These are phyloP conservation scores for Schlechtendalia chinensis DNA, from an alignment of 1,140 invertebrate species.

Conservation along the genomic window DNA sequence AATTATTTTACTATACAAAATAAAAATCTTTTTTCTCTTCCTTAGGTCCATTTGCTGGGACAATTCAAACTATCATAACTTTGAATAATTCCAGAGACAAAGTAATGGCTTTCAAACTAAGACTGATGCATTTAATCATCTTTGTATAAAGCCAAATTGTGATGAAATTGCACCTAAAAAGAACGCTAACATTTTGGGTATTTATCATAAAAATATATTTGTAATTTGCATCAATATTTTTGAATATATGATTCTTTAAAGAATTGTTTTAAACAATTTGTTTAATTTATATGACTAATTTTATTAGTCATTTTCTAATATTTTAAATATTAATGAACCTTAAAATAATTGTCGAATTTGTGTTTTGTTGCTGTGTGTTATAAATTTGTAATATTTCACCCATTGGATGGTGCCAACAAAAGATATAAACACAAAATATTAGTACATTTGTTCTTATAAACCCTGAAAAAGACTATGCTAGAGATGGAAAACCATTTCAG, in stretches of 20 bases:
- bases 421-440: constrained; percentile 99
- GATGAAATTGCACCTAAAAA: constrained; percentile 78
- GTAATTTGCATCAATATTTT: constrained; percentile 2
- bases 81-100: constrained; percentile 84
- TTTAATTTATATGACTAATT: constrained; percentile 43
- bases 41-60: constrained; percentile 85
- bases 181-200: constrained; percentile 81
- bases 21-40: no score
- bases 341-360: neutral
- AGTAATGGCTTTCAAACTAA: constrained; percentile 96
- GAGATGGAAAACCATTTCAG: constrained; percentile 47
- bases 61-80: constrained; percentile 87
- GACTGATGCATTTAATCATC: constrained; percentile 97
- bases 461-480: constrained; percentile 59
- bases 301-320: constrained; percentile 15
- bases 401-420: constrained; percentile 88
- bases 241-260: neutral
- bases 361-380: constrained; percentile 34
- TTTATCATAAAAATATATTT: neutral
- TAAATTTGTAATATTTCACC: constrained; percentile 83
- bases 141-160: constrained; percentile 98
- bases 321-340: no score
- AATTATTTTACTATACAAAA: neutral
- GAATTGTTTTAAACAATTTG: neutral
- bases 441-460: constrained; percentile 89